These are phyloP conservation scores for Drosophila mauritiana DNA, from an alignment of 1,140 invertebrate species.

Conservation along the genomic window DNA sequence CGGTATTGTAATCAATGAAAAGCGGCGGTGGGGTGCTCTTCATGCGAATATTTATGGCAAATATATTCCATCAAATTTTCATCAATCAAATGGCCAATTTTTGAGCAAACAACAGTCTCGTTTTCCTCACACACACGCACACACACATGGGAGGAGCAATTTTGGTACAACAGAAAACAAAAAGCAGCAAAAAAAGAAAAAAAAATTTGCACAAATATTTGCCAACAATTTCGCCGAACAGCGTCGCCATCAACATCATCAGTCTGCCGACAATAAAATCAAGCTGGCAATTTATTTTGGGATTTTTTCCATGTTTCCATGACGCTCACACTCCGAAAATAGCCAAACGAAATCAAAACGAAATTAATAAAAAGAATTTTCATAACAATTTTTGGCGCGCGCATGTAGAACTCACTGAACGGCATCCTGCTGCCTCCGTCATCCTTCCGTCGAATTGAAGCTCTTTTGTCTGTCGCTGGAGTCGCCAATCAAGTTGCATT, in stretches of 20 bases:
- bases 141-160: slow-evolving; percentile 4
- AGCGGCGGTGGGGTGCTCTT: neutral
- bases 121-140: neutral
- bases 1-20: slow-evolving; percentile 20
- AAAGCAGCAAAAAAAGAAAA: slow-evolving; percentile 2
- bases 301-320: slow-evolving; percentile 29
- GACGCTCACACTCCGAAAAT: neutral
- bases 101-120: slow-evolving; percentile 35
- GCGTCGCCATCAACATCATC: slow-evolving; percentile 42
- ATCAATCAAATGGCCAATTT: slow-evolving; percentile 55
- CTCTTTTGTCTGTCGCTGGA: slow-evolving; percentile 21
- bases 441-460: neutral
- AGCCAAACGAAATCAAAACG: slow-evolving; percentile 40
- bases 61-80: slow-evolving; percentile 55
- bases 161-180: slow-evolving; percentile 9
- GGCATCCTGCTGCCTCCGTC: neutral
- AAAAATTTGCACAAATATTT: slow-evolving; percentile 50
- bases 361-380: slow-evolving; percentile 56
- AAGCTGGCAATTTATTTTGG: slow-evolving; percentile 52
- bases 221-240: slow-evolving; percentile 39
- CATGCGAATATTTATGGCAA: slow-evolving; percentile 35
- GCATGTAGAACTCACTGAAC: slow-evolving; percentile 15
- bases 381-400: slow-evolving; percentile 23
- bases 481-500: slow-evolving; percentile 39
- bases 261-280: slow-evolving; percentile 48